Percentiles rank a stretch among this genome's conserved stretches.
Evolutionary conservation across 2,113 vertebrate genomes (phyloP).

Genomic region (Accipiter virgatus): DNA sequence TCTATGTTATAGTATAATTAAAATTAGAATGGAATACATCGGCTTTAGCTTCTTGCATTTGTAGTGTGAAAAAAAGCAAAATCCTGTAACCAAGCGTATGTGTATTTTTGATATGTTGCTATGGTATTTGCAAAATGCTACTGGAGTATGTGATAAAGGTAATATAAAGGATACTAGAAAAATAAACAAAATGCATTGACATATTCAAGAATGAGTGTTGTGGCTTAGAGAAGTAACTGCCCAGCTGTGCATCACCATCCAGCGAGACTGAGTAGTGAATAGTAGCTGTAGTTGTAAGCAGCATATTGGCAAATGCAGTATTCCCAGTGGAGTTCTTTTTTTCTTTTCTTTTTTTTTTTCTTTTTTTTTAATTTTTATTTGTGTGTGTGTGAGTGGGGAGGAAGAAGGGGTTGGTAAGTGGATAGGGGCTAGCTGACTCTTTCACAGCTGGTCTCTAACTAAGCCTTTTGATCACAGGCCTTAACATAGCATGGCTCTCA

Average conservation of each 20-base stretch:
- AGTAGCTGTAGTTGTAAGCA: neutral
- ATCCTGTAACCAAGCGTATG: neutral
- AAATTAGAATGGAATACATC: neutral
- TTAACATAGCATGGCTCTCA: neutral
- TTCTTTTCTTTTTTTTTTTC: neutral
- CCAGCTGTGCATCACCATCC: neutral
- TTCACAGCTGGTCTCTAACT: neutral
- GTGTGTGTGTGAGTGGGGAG: neutral
- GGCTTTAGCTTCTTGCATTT: neutral
- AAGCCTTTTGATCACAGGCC: neutral
- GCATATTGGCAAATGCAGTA: neutral
- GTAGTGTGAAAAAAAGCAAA: neutral
- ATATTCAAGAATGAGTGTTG: fast-evolving
- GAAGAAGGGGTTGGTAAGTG: neutral
- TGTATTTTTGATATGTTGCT: neutral
- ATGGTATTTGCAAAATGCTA: neutral
- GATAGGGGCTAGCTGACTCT: neutral
- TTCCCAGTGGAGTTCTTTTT: neutral
- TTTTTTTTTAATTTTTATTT: too few relatives aligned
- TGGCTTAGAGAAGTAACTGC: neutral
- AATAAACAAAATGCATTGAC: neutral
- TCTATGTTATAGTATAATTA: neutral
- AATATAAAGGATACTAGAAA: neutral
- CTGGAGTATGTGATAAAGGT: neutral
- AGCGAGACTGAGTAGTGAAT: neutral